A percentile compares a stretch with the other conserved stretches of the same genome.
Evolutionary conservation across 2,797 vertebrate genomes (phyloP).

Genomic region (Thamnophis elegans): DNA sequence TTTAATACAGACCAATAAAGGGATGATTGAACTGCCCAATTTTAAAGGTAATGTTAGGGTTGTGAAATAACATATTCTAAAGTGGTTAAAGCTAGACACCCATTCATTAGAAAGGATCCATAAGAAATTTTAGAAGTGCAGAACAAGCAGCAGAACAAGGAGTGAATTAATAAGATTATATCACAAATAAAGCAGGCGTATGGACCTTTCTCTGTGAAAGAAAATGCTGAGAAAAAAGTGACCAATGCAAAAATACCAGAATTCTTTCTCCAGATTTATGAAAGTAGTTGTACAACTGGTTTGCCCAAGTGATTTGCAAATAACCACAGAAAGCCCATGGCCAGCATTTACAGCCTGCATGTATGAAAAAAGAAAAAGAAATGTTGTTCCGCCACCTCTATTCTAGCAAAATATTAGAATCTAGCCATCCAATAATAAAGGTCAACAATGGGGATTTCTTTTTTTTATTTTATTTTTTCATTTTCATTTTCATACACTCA

Average conservation of each 20-base stretch:
- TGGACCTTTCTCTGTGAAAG: not conserved
- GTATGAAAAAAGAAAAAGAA: not conserved
- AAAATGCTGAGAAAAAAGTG: not conserved
- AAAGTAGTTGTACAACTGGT: not conserved
- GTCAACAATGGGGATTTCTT: too few relatives aligned
- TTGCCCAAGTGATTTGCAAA: not conserved
- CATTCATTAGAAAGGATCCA: not conserved
- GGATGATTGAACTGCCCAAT: not conserved
- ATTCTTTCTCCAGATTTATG: not conserved
- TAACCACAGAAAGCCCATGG: not conserved
- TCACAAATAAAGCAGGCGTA: not conserved
- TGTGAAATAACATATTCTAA: not conserved
- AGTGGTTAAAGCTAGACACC: not conserved
- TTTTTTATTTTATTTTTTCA: too few relatives aligned
- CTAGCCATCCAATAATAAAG: not conserved
- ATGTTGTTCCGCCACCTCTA: not conserved
- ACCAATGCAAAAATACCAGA: not conserved
- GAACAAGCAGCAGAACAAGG: not conserved
- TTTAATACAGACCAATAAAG: not conserved
- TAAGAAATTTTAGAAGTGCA: not conserved
- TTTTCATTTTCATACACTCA: too few relatives aligned
- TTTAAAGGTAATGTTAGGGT: not conserved
- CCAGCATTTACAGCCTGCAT: not conserved
- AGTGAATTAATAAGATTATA: not conserved
- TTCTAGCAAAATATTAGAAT: not conserved